Evolutionary conservation across 1,140 invertebrate genomes (phyloP), one percentile per base, ranked within the genome.

Genomic region (Triops longicaudatus): DNA sequence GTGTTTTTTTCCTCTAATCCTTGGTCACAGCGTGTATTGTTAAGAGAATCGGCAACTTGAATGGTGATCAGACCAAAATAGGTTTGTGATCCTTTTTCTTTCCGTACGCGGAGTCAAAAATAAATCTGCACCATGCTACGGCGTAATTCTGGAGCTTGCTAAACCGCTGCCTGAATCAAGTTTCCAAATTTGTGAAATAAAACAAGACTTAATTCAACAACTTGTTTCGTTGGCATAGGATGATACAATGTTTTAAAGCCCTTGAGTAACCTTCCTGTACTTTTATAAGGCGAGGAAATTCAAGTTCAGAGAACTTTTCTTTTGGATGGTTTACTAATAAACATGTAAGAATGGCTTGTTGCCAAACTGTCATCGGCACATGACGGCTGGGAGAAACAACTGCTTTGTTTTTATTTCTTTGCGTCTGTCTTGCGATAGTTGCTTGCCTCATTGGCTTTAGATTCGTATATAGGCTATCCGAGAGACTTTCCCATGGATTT

Each of bases 401-500:
- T 63, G 50, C 7, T 17, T 17, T 63, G 5, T 22, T 63, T 63
- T 63, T 63, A 37, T 37, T 63, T 22, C 17, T 63, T 63, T 14
- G 50, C 50, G 2, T 37, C 31, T 37, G 7, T 37, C 31, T 37
- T 37, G 31, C 17, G 50, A 17, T 14, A 63, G 50, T 63, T 63
- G 50, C 50, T 63, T 63, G 14, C 50, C 50, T 63, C 50, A 63
- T 17, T 63, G 50, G 9, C 14, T 22, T 63, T 5, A 0, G 14
- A 14, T 63, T 63, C 50, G n/a, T 63, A 1, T 63, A 63, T n/a
- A n/a, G n/a, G n/a, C 22, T 63, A n/a, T 63, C 50, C 50, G 22
- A 22, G n/a, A 63, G 50, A 63, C 50, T 63, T 63, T 63, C 50
- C 50, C 50, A 63, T 63, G 50, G 50, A 63, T 63, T 63, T 63